phyloP scores from a whole-genome alignment of 2,888 invertebrate genomes.

The Drosophila parthenogenetica region DNA sequence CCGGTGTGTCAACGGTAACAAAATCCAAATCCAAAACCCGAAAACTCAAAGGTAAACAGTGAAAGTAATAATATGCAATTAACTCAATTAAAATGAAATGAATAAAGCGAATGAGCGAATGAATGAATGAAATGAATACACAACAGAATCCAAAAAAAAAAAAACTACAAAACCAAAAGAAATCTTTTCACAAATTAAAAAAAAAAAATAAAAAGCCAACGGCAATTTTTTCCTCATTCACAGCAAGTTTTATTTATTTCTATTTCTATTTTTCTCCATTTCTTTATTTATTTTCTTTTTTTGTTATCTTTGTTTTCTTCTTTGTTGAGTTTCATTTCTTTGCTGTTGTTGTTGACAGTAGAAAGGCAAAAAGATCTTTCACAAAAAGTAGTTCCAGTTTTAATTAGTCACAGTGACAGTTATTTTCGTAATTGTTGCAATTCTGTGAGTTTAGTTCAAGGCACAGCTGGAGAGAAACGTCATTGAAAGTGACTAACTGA shows the following conservation, averaged over 20 bases:
- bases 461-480: background rate
- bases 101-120: slow-evolving; percentile 31
- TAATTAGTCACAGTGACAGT: slow-evolving; percentile 55
- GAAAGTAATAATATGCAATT: slow-evolving; percentile 71
- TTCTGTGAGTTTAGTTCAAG: slow-evolving; percentile 17
- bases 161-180: background rate
- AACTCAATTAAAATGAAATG: slow-evolving; percentile 65
- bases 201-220: slow-evolving; percentile 32
- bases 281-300: background rate
- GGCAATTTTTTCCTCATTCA: slow-evolving; percentile 29
- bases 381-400: slow-evolving; percentile 41
- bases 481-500: slow-evolving; percentile 1
- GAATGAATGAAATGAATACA: slow-evolving; percentile 51
- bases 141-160: slow-evolving; percentile 11
- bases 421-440: slow-evolving; percentile 20
- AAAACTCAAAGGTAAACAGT: slow-evolving; percentile 37
- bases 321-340: background rate
- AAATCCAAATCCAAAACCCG: background rate
- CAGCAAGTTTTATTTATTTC: slow-evolving; percentile 1
- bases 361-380: slow-evolving; percentile 36
- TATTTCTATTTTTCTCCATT: background rate
- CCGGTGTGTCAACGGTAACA: slow-evolving; percentile 32
- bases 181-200: background rate
- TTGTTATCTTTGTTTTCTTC: background rate
- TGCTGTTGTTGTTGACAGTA: slow-evolving; percentile 5